Evolutionary conservation across 1,140 invertebrate species (phyloP).

Genomic region (Capitella teleta): DNA sequence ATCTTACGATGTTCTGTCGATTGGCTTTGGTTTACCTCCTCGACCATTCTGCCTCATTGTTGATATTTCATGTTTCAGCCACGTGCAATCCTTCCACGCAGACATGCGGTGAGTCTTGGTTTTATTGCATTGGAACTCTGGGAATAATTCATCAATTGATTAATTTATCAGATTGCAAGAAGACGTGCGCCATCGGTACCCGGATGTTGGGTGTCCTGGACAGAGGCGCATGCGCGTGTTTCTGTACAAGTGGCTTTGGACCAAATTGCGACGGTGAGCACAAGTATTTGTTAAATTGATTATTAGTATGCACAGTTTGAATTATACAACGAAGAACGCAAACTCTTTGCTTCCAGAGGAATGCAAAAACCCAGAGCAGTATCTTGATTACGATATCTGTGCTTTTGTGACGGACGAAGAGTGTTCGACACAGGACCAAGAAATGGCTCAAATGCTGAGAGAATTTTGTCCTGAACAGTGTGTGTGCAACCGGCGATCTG

Average conservation of each 20-base stretch:
- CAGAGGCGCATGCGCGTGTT: neutral
- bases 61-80: too few species aligned
- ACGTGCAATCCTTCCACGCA: too few species aligned
- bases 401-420: neutral
- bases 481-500: too few species aligned
- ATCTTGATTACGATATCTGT: slow-evolving; percentile 6
- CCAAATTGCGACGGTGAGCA: slow-evolving; percentile 1
- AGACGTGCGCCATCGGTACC: neutral
- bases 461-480: slow-evolving; percentile 6
- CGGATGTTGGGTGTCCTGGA: neutral
- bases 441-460: neutral
- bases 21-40: too few species aligned
- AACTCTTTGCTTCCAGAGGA: neutral
- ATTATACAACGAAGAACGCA: too few species aligned
- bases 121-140: too few species aligned
- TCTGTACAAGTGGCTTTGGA: neutral
- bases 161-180: slow-evolving; percentile 1
- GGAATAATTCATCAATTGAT: too few species aligned
- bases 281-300: too few species aligned
- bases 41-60: too few species aligned
- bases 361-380: slow-evolving; percentile 3
- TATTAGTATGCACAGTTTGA: too few species aligned
- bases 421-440: neutral
- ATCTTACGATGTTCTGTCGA: too few species aligned
- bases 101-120: too few species aligned